Percentiles rank a stretch among this genome's conserved stretches.
Evolutionary conservation across 2,797 vertebrate species (phyloP).

Genomic region (Alca torda): DNA sequence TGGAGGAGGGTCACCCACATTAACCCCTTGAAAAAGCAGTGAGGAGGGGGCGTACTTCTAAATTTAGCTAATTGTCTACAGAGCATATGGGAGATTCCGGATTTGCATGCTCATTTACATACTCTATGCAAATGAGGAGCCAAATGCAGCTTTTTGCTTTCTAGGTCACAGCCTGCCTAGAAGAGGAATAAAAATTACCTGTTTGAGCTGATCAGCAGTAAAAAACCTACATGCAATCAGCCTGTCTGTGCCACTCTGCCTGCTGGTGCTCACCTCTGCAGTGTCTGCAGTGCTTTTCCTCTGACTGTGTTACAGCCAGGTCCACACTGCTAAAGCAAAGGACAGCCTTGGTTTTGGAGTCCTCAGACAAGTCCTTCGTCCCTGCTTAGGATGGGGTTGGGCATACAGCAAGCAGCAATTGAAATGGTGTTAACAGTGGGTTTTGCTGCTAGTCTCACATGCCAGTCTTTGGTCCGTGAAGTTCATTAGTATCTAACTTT

Average conservation of each 20-base stretch:
- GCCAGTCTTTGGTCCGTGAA: not conserved
- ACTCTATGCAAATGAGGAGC: not conserved
- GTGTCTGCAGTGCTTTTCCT: not conserved
- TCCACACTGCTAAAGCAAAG: not conserved
- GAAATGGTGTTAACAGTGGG: not conserved
- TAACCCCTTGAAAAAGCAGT: not conserved
- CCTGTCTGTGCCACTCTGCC: not conserved
- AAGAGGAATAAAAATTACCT: not conserved
- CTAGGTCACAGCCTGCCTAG: constrained; percentile 26
- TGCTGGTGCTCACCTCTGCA: not conserved
- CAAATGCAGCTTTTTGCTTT: constrained; percentile 34
- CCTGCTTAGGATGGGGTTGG: not conserved
- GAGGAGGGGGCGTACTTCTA: not conserved
- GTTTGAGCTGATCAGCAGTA: not conserved
- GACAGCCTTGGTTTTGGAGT: not conserved
- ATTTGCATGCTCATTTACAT: constrained; percentile 28
- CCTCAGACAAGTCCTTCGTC: not conserved
- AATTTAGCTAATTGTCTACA: not conserved
- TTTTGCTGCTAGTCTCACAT: not conserved
- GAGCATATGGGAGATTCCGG: not conserved
- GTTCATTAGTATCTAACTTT: not conserved
- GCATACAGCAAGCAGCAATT: not conserved
- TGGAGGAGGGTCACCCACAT: not conserved
- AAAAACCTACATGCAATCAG: not conserved
- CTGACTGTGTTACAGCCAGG: not conserved